Conservation (phyloP, 2,888 invertebrate genomes). For the Aplocera efformata region DNA sequence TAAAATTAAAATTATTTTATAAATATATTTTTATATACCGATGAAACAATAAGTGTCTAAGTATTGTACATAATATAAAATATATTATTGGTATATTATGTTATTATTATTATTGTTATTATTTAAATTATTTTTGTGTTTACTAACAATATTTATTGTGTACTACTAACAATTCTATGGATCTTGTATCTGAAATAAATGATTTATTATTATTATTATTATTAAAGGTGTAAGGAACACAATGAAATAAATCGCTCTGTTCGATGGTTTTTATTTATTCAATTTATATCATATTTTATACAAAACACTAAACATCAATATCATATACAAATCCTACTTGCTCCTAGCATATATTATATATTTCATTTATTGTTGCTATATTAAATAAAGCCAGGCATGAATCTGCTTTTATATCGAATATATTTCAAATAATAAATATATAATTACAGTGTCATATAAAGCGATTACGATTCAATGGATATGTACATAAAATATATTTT, state of each 20-base stretch:
- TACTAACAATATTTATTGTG: too few species aligned
- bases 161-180: not conserved
- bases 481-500: too few species aligned
- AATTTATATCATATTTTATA: constrained; percentile 16
- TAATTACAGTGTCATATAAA: too few species aligned
- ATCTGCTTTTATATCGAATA: not conserved
- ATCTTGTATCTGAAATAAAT: too few species aligned
- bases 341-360: constrained; percentile 5
- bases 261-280: constrained; percentile 16
- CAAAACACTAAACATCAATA: constrained; percentile 18
- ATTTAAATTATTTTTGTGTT: too few species aligned
- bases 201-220: not conserved
- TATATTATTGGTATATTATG: too few species aligned
- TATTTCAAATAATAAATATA: not conserved
- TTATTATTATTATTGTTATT: too few species aligned
- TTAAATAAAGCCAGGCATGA: constrained; percentile 14
- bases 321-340: constrained; percentile 13
- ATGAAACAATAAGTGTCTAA: too few species aligned
- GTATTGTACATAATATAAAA: too few species aligned
- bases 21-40: too few species aligned
- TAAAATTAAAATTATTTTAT: too few species aligned
- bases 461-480: too few species aligned
- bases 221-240: not conserved
- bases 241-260: constrained; percentile 7
- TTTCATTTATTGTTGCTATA: constrained; percentile 3